Evolutionary conservation across 2,888 invertebrate species (phyloP).

Genomic region (Phaonia tiefii): DNA sequence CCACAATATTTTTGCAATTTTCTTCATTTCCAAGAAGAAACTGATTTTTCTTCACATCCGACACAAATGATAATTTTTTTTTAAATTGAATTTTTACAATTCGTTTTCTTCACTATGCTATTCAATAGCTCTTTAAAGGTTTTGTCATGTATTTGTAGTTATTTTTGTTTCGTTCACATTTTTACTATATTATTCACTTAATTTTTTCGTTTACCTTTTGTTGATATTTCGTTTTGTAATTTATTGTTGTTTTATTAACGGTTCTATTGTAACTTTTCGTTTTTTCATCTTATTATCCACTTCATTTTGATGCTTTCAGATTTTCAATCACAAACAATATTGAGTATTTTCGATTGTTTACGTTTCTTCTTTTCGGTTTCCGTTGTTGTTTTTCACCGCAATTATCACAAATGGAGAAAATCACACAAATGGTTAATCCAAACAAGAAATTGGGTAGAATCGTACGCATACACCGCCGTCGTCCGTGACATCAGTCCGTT

Average conservation of each 20-base stretch:
- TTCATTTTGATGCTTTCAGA: constrained; percentile 33
- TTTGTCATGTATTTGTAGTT: constrained; percentile 3
- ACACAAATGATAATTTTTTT: too few relatives aligned
- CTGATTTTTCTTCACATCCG: constrained; percentile 19
- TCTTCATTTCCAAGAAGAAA: constrained; percentile 17
- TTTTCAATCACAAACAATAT: neutral
- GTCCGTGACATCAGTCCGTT: constrained; percentile 66
- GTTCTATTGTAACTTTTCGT: constrained; percentile 51
- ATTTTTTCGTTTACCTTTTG: constrained; percentile 30
- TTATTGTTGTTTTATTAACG: constrained; percentile 56
- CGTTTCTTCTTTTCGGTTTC: constrained; percentile 2
- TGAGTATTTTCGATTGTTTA: constrained; percentile 1
- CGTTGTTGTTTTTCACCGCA: constrained; percentile 10
- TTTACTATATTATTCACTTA: constrained; percentile 12
- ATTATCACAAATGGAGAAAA: constrained; percentile 7
- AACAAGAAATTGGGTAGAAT: constrained; percentile 39
- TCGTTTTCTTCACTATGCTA: neutral
- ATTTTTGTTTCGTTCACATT: constrained; percentile 1
- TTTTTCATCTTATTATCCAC: constrained; percentile 30
- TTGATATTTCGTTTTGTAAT: constrained; percentile 21
- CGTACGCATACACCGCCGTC: constrained; percentile 51
- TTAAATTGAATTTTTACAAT: constrained; percentile 19
- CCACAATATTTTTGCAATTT: constrained; percentile 15
- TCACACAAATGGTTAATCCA: constrained; percentile 49
- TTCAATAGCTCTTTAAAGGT: neutral